phyloP scores from a whole-genome alignment of 2,888 invertebrate species.

The Nasonovia ribisnigri region DNA sequence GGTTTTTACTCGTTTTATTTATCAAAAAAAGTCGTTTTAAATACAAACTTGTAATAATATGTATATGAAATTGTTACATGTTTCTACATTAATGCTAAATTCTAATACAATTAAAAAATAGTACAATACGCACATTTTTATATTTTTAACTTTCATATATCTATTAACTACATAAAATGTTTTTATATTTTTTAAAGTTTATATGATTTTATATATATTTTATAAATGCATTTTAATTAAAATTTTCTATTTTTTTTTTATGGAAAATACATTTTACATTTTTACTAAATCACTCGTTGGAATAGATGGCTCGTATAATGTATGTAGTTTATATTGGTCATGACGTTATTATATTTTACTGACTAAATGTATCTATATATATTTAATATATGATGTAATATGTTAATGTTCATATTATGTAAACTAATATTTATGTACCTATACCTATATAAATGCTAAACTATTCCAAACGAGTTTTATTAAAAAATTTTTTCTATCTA shows the following conservation, averaged over 20 bases:
- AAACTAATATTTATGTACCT: background rate
- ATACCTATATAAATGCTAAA: background rate
- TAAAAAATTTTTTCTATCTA: background rate
- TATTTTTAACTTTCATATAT: background rate
- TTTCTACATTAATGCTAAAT: background rate
- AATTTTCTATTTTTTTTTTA: background rate
- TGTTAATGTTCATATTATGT: background rate
- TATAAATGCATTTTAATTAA: background rate
- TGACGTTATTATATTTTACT: background rate
- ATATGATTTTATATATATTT: background rate
- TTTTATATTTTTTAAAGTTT: background rate
- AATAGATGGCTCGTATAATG: background rate
- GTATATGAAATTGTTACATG: background rate
- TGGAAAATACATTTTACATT: background rate
- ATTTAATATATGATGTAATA: background rate
- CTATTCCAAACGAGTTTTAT: conserved; percentile 25
- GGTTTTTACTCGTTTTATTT: background rate
- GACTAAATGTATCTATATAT: background rate
- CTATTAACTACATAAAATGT: background rate
- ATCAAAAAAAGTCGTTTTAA: background rate
- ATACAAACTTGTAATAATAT: background rate
- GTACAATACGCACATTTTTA: background rate
- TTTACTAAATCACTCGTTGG: background rate
- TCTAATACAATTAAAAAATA: background rate
- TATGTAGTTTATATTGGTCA: background rate